Percentiles rank a stretch among this genome's conserved stretches.
These are phyloP conservation scores for Cephus cinctus DNA, from an alignment of 1,140 invertebrate genomes.

Conservation along the genomic window DNA sequence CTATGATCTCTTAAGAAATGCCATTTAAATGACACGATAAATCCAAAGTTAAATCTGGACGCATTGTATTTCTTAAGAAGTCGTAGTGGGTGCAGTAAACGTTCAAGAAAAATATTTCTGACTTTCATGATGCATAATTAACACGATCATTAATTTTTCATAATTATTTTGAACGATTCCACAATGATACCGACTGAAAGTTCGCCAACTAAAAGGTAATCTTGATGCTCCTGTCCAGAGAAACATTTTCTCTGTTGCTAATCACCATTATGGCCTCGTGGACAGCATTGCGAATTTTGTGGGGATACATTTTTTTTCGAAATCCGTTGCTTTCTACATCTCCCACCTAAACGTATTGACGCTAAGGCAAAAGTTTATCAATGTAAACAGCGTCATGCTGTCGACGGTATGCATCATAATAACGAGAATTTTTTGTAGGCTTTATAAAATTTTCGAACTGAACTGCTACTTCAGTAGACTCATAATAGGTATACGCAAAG, in stretches of 20 bases:
- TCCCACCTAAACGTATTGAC: no score
- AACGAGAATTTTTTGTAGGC: no score
- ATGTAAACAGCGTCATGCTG: no score
- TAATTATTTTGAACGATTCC: conserved; percentile 37
- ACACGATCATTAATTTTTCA: conserved; percentile 26
- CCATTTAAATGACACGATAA: no score
- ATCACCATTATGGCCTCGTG: conserved; percentile 22
- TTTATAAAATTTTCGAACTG: conserved; percentile 26
- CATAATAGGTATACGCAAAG: not conserved
- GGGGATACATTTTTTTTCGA: no score
- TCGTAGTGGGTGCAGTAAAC: not conserved
- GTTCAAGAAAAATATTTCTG: no score
- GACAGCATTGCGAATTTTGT: conserved; percentile 27
- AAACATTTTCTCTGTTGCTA: conserved; percentile 6
- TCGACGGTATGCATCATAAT: no score
- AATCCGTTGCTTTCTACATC: no score
- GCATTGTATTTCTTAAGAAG: not conserved
- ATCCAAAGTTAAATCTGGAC: no score
- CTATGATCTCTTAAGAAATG: no score
- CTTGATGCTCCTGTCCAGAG: no score
- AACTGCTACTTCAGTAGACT: conserved; percentile 21
- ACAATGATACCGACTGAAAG: conserved; percentile 42
- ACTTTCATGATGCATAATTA: conserved; percentile 24
- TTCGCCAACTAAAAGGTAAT: conserved; percentile 48
- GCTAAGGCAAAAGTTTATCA: no score